Base-by-base conservation (phyloP, 2,113 vertebrate genomes). In the Eulemur rufifrons region DNA sequence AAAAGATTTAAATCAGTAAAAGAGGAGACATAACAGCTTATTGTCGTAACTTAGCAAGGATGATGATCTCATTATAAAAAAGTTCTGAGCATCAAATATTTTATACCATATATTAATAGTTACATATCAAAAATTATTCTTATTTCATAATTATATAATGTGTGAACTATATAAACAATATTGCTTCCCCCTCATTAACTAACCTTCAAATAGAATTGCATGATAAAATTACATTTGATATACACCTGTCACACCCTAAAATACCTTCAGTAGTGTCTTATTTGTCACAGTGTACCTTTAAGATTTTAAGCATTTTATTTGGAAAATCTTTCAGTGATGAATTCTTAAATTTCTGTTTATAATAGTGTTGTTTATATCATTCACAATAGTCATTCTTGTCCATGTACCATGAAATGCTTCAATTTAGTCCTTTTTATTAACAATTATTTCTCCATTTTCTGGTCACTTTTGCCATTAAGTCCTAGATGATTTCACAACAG, bases 391-490 rank as follows among this genome's bases (percentile, higher is more conserved):
- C 34, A 84, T 63, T 86, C 21, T 86, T 39, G 11, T 45, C 34
- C 63, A 77, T 59, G 15, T 83, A 71, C 56, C 78, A 45, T 84
- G 66, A 91, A 93, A 84, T 73, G 32, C 27, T 96, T 92, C 29
- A n/a, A 80, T 91, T 83, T 80, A n/a, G 3, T 71, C 37, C 47
- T 63, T 50, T 91, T 91, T 73, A 56, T 76, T 69, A 64, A 12
- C 37, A 63, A 50, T 81, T 59, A 52, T 15, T 83, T 91, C 86
- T 95, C 77, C 66, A 20, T 52, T 93, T 88, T 86, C 93, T 45
- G 63, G n/a, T 86, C 91, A 80, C 32, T 81, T 96, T 89, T 50
- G 37, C 56, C 74, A 83, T 97, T 91, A 76, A 14, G 91, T 87
- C 50, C 89, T 64, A 97, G 61, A 63, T 83, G 29, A 93, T 61